Base-by-base conservation (phyloP, 2,888 invertebrate genomes). In the Dicyrtomina minuta region DNA sequence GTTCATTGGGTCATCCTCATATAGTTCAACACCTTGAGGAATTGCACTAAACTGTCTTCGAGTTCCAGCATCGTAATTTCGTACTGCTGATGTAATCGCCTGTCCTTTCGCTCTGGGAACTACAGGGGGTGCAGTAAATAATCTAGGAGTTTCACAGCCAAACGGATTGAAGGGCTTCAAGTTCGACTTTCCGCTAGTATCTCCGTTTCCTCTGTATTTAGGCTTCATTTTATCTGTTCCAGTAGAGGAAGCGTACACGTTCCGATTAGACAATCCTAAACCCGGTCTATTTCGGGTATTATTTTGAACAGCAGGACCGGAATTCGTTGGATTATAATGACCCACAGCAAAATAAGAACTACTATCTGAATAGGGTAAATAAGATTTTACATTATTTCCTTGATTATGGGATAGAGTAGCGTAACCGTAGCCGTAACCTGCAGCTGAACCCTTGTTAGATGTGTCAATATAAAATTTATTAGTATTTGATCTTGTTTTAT, bases 71-170 rank as follows among this genome's bases (percentile, higher is more conserved):
- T 56, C 58, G 39, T 53, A 56, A 49, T 66, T 56, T 33, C 66
- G 43, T 13, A 66, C 20, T 6, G 66, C n/a, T 4, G 17, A 26
- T 13, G 66, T 58, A 10, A 58, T 22, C 1, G 58, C 17, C n/a
- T 24, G 41, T 22, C 10, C 39, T 39, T 60, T 43, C 4, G 46
- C 12, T 13, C 5, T n/a, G 3, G 20, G 60, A 44, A 60, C 12
- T 17, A 60, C 15, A 4, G 60, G 60, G 22, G 60, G 60, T 8
- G 60, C 60, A 6, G 39, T 41, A n/a, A 60, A 60, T n/a, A 60
- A 22, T 15, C n/a, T 43, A 4, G 60, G 41, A 20, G 39, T 41
- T 15, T 41, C 44, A 10, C 60, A 20, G n/a, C 60, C 41, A 60
- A 39, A 60, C 22, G 17, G 39, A 5, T 39, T 43, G 24, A 60